Evolutionary conservation across 2,113 vertebrate genomes (phyloP).

Genomic region (Sander lucioperca): DNA sequence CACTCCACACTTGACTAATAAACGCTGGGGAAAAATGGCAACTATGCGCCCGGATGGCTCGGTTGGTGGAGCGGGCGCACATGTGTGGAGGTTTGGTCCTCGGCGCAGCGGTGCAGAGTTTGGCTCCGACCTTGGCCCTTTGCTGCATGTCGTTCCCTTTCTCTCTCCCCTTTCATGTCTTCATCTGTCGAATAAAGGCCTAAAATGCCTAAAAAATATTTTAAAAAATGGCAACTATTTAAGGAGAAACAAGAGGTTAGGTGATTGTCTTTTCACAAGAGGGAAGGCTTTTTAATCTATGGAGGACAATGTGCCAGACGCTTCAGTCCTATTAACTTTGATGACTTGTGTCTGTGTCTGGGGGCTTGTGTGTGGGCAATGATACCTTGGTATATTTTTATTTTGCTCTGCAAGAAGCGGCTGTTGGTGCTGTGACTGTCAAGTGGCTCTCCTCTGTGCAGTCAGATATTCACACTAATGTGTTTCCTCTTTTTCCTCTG

Average conservation of each 20-base stretch:
- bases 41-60: background rate
- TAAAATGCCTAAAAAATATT: no score
- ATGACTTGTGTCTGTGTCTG: conserved; percentile 24
- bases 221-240: conserved; percentile 16
- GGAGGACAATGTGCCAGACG: conserved; percentile 28
- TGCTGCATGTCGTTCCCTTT: no score
- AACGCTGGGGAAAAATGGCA: conserved; percentile 6
- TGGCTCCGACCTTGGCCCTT: no score
- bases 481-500: conserved; percentile 56
- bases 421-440: conserved; percentile 45
- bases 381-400: conserved; percentile 45
- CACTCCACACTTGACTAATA: conserved; percentile 39
- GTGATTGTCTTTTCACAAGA: conserved; percentile 32
- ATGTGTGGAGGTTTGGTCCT: no score
- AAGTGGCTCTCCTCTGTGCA: conserved; percentile 44
- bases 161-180: no score
- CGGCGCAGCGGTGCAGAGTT: no score
- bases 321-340: conserved; percentile 55
- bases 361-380: conserved; percentile 20
- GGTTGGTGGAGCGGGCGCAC: no score
- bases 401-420: conserved; percentile 49
- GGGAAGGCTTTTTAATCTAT: conserved; percentile 41
- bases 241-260: conserved; percentile 13
- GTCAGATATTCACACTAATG: conserved; percentile 64
- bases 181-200: no score